A percentile compares a stretch with the other conserved stretches of the same genome.
Evolutionary conservation across 2,888 invertebrate species (phyloP).

Genomic region (Cylloceria caligata): DNA sequence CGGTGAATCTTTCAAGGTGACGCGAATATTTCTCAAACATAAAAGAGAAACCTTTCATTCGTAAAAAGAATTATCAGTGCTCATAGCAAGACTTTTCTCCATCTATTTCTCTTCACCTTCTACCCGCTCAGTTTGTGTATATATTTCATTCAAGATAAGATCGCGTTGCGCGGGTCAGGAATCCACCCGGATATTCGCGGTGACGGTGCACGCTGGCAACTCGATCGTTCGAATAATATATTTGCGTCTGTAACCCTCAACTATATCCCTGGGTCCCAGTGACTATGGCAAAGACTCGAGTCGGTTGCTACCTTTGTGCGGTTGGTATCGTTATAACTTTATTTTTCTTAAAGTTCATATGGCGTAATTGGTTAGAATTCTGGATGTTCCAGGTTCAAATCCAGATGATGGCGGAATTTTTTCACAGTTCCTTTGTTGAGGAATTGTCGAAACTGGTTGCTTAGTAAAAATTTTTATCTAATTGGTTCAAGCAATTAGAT

Average conservation of each 20-base stretch:
- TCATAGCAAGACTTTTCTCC: conserved; percentile 44
- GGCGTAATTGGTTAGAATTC: too few species aligned
- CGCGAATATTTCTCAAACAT: conserved; percentile 3
- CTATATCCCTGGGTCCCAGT: too few species aligned
- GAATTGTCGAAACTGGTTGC: too few species aligned
- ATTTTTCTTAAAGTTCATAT: too few species aligned
- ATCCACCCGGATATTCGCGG: conserved; percentile 73
- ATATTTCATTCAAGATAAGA: conserved; percentile 73
- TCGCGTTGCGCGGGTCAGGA: conserved; percentile 74
- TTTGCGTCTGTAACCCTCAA: neutral
- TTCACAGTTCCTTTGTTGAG: too few species aligned
- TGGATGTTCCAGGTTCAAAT: too few species aligned
- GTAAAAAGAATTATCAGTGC: conserved; percentile 66
- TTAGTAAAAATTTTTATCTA: too few species aligned
- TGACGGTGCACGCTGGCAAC: conserved; percentile 21
- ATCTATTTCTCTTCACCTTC: conserved; percentile 49
- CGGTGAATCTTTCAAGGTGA: conserved; percentile 20
- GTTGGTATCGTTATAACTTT: too few species aligned
- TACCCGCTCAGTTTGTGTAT: conserved; percentile 63
- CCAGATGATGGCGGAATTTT: too few species aligned
- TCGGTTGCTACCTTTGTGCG: too few species aligned
- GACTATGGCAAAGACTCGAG: too few species aligned
- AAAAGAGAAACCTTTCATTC: conserved; percentile 50
- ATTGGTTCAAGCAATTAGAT: too few species aligned
- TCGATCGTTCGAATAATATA: conserved; percentile 7